These are phyloP conservation scores for Caradrina clavipalpis DNA, from an alignment of 2,888 invertebrate genomes.

Conservation along the genomic window DNA sequence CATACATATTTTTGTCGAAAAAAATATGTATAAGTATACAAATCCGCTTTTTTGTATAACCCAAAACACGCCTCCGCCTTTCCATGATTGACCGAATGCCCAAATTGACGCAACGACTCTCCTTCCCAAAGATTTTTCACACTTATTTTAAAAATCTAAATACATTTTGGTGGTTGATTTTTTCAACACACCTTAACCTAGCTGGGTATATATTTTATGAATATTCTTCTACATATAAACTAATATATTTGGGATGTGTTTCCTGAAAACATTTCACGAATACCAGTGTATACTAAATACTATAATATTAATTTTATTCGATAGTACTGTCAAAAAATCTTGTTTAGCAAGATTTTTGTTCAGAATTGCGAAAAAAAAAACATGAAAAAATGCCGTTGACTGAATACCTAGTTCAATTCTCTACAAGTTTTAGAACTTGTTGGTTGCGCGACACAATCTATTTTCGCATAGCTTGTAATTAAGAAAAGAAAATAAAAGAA, in stretches of 20 bases:
- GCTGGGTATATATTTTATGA: slow-evolving; percentile 39
- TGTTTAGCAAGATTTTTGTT: not conserved
- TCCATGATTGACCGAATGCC: slow-evolving; percentile 83
- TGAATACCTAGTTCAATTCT: not conserved
- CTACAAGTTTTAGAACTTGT: not conserved
- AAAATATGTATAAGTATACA: no score
- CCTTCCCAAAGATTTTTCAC: slow-evolving; percentile 66
- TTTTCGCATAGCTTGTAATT: not conserved
- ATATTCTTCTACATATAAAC: slow-evolving; percentile 36
- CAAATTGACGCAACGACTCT: slow-evolving; percentile 84
- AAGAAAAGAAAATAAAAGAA: not conserved
- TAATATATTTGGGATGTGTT: slow-evolving; percentile 12
- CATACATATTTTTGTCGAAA: not conserved
- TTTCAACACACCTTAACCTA: slow-evolving; percentile 32
- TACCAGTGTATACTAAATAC: not conserved
- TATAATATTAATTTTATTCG: not conserved
- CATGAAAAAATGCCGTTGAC: not conserved
- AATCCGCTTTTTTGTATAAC: slow-evolving; percentile 51
- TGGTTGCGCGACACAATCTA: not conserved
- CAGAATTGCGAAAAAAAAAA: no score
- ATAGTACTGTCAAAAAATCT: slow-evolving; percentile 5
- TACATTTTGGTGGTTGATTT: slow-evolving; percentile 9
- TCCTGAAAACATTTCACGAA: slow-evolving; percentile 12
- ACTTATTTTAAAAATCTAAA: slow-evolving; percentile 51
- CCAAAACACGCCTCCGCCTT: slow-evolving; percentile 53